Conservation (phyloP, 2,113 vertebrate species). For the Brachionichthys hirsutus region DNA sequence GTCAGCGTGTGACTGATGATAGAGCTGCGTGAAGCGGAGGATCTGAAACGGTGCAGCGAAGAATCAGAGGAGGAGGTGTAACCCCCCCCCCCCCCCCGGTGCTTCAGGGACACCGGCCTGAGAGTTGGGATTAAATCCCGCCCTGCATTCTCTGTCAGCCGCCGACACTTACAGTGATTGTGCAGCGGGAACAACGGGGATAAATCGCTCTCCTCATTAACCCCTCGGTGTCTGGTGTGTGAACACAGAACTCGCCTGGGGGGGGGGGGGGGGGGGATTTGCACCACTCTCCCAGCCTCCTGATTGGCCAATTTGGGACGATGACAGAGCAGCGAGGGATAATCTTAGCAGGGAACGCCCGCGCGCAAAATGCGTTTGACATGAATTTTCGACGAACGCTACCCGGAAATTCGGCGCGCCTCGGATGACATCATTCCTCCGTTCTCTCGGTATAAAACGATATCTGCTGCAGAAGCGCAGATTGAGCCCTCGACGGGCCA, state of each 20-base stretch:
- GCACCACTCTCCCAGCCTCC: background rate
- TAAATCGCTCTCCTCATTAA: conserved; percentile 25
- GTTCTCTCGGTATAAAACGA: no score
- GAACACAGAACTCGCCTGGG: conserved; percentile 14
- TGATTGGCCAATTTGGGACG: conserved; percentile 2
- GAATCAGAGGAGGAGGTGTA: background rate
- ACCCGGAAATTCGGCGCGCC: no score
- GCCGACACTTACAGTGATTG: conserved; percentile 11
- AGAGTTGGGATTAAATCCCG: no score
- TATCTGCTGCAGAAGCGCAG: conserved; percentile 27
- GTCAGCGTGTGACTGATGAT: conserved; percentile 49
- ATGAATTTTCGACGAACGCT: no score
- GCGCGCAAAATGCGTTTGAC: no score
- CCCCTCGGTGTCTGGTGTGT: conserved; percentile 14
- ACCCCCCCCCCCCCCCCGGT: background rate
- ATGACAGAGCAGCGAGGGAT: background rate
- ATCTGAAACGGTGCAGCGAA: background rate
- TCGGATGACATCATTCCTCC: no score
- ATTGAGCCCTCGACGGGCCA: conserved; percentile 11
- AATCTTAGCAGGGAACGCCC: background rate
- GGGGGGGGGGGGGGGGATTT: background rate
- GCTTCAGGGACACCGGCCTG: background rate
- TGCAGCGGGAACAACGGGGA: conserved; percentile 26
- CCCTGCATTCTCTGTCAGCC: no score
- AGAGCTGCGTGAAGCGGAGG: conserved; percentile 49